Evolutionary conservation across 2,888 invertebrate species (phyloP), one percentile per base, ranked within the genome.

Genomic region (Cyclophora punctaria): DNA sequence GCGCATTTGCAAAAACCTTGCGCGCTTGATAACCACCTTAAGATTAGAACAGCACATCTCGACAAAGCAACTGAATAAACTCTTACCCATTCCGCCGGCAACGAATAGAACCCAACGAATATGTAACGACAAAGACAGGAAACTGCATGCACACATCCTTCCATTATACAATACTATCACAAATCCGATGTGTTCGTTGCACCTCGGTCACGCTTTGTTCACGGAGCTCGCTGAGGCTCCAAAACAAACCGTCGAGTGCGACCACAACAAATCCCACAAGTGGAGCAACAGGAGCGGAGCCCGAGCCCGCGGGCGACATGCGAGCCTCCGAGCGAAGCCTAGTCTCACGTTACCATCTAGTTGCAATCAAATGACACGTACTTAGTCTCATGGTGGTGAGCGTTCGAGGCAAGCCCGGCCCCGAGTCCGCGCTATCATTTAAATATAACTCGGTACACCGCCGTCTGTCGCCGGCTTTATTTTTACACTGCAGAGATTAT

Each of bases 381-480:
- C 88, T 85, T 80, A 83, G 75, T 78, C 80, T 83, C 88, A 88
- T 88, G 83, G 61, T 69, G 78, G 73, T 79, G 79, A 74, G 72
- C 82, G 72, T 73, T 75, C 70, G 80, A 74, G 75, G 74, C 74
- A 76, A 73, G 73, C 77, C 74, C 75, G 78, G 80, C 76, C 71
- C 75, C 71, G 69, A 69, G 75, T 80, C 71, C 68, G 76, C 71
- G 83, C 81, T 86, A 84, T 84, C 87, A 88, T 87, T 87, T 87
- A 88, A 83, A 85, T 86, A 83, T 88, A 87, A 83, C 86, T 81
- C 76, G 78, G 76, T 72, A 78, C 71, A 75, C 75, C 75, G 78
- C 74, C 72, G 86, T 85, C 82, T 84, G 83, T 83, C 83, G 80
- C 78, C 83, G 84, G 79, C 83, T 84, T 84, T 86, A 86, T 87